Evolutionary conservation across 1,140 invertebrate genomes (phyloP), one percentile per base, ranked within the genome.

Genomic region (Grapholita molesta): DNA sequence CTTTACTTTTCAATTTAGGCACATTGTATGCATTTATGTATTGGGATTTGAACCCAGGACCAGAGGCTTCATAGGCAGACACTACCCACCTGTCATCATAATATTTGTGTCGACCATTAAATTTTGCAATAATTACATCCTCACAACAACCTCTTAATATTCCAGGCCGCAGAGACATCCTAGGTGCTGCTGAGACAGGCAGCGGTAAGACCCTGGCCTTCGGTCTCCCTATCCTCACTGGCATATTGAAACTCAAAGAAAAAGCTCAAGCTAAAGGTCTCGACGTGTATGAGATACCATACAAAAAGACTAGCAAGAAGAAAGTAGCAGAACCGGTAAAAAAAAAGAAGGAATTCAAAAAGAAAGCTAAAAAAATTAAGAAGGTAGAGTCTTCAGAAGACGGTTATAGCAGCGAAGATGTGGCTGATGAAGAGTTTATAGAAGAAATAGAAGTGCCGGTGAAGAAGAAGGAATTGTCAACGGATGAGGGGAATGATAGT

Each of bases 181-280:
- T 99, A 18, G 98, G 98, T 72, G 98, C 98, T 71, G 98, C 98
- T 9, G 98, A 99, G 93, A 99, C 98, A 0, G 99, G 99, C 7
- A 99, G 98, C 94, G 99, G 99, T 0, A 99, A 99, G 93, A 99
- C 98, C 0, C 91, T 99, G 38, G 98, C 98, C 0, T 99, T 99
- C 94, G 98, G 96, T 2, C 96, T 99, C 71, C 99, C 99, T 25
- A 96, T 99, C 57, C 88, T 99, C 55, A 91, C 95, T 72, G 96
- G 96, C 6, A 98, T 99, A 71, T 89, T 99, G 65, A 93, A 96
- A 75, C 85, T 96, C 1, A 96, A 95, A 84, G 80, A 88, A 79
- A 92, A 86, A 79, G 85, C 87, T 12, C 55, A 70, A 28, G 21
- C 77, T 0, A 85, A 85, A 70, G 85, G 84, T 3, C 28, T 86